Evolutionary conservation across 2,888 invertebrate species (phyloP).

Genomic region (Callimorpha dominula): DNA sequence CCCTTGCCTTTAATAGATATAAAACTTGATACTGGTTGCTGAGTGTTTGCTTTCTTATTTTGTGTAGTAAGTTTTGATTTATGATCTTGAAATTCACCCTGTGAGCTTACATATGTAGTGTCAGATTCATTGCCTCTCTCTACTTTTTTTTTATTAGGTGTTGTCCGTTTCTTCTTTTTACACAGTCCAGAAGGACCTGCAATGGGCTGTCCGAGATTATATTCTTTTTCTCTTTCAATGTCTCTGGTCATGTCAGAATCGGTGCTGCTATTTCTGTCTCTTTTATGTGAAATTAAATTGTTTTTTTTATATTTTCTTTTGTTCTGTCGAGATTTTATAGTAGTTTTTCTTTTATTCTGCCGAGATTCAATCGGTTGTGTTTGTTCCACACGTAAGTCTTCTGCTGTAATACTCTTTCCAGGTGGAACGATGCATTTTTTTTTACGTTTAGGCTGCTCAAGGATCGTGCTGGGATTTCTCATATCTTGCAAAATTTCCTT

Average conservation of each 20-base stretch:
- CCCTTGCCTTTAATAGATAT: background rate
- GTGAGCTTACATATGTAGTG: background rate
- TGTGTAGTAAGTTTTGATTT: background rate
- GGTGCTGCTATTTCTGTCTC: too few relatives aligned
- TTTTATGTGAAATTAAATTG: too few relatives aligned
- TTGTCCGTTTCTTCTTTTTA: background rate
- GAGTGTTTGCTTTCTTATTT: background rate
- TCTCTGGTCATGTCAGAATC: too few relatives aligned
- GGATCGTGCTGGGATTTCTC: background rate
- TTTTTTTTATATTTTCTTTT: background rate
- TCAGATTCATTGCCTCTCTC: background rate
- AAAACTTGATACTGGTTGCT: too few relatives aligned
- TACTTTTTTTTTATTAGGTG: background rate
- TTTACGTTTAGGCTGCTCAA: background rate
- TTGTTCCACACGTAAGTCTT: conserved; percentile 1
- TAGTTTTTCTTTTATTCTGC: conserved; percentile 2
- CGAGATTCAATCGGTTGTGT: background rate
- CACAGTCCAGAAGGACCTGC: conserved; percentile 21
- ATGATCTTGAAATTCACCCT: background rate
- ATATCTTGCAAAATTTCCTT: too few relatives aligned
- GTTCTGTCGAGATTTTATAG: background rate
- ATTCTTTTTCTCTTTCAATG: too few relatives aligned
- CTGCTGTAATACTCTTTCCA: background rate
- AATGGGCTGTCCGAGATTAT: conserved; percentile 9
- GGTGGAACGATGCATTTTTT: conserved; percentile 7